Conservation (phyloP, 2,797 vertebrate genomes). For the Rousettus madagascariensis region DNA sequence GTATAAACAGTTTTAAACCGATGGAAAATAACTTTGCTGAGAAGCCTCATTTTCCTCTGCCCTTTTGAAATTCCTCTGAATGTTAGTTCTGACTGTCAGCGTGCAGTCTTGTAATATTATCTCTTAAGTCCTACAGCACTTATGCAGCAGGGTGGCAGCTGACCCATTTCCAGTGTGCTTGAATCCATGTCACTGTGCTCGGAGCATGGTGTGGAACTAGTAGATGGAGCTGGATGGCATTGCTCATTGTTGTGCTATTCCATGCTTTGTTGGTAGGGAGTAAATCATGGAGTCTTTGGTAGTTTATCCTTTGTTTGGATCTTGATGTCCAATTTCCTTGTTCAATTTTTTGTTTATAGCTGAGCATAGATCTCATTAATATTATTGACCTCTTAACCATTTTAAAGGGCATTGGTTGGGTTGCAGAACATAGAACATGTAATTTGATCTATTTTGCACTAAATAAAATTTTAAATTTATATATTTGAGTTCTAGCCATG, state of each 20-base stretch:
- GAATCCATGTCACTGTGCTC: not conserved
- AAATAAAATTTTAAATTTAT: conserved; percentile 34
- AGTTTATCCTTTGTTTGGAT: not conserved
- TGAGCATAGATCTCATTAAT: not conserved
- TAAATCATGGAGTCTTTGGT: not conserved
- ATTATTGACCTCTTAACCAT: conserved; percentile 6
- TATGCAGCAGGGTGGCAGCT: not conserved
- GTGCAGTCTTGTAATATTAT: not conserved
- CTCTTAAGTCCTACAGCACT: conserved; percentile 21
- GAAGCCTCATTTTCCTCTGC: not conserved
- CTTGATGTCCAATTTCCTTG: conserved; percentile 5
- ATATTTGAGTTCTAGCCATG: not conserved
- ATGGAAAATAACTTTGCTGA: not conserved
- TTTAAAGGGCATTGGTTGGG: not conserved
- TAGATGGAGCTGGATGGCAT: not conserved
- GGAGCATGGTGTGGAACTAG: not conserved
- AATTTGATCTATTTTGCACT: not conserved
- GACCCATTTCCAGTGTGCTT: not conserved
- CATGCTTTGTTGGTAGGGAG: not conserved
- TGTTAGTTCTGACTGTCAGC: not conserved
- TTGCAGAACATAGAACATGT: not conserved
- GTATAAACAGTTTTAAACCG: not conserved
- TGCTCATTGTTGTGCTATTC: not conserved
- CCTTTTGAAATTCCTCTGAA: conserved; percentile 3
- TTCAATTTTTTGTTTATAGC: not conserved